phyloP scores from a whole-genome alignment of 2,888 invertebrate species.

The Pinctada fucata region DNA sequence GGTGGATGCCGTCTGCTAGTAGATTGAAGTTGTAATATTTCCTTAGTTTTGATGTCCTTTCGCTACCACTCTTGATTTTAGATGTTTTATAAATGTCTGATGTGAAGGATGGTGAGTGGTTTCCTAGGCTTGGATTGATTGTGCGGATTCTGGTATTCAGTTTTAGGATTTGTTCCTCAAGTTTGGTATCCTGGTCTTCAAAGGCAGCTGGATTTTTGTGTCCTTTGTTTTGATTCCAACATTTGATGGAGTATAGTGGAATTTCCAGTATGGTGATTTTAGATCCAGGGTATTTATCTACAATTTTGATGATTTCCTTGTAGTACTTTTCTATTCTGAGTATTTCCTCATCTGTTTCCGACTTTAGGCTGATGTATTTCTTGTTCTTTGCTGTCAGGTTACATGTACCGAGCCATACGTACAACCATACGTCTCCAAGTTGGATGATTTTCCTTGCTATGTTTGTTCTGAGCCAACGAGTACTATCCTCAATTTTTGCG shows the following conservation, averaged over 20 bases:
- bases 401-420: slow-evolving; percentile 14
- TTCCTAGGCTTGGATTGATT: slow-evolving; percentile 3
- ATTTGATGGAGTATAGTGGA: too few relatives aligned
- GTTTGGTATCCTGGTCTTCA: slow-evolving; percentile 6
- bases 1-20: slow-evolving; percentile 9
- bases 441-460: too few relatives aligned
- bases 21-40: slow-evolving; percentile 3
- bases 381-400: neutral
- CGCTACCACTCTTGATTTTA: neutral
- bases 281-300: neutral
- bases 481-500: too few relatives aligned
- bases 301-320: neutral
- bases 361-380: neutral
- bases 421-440: slow-evolving; percentile 8
- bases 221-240: neutral
- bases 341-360: too few relatives aligned
- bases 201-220: slow-evolving; percentile 4
- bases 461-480: neutral
- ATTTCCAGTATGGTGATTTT: neutral
- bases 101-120: too few relatives aligned
- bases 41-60: neutral
- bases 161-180: too few relatives aligned
- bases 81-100: too few relatives aligned
- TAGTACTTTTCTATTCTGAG: neutral
- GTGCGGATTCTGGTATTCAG: slow-evolving; percentile 8